Evolutionary conservation across 1,140 invertebrate species (phyloP), one percentile per base, ranked within the genome.

Genomic region (Pachypsylla venusta): DNA sequence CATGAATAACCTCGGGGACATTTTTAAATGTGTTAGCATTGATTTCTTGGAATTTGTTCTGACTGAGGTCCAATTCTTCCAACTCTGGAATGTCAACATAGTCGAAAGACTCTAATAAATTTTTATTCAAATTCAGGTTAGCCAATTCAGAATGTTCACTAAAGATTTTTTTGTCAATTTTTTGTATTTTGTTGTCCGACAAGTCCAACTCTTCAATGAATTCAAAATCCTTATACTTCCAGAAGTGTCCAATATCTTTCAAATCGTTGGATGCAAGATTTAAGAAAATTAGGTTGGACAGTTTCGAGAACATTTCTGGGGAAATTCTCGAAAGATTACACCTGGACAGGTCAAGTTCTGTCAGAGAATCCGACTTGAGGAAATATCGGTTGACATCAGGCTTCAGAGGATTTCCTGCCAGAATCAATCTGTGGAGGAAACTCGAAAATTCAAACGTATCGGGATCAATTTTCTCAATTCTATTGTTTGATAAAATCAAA

Each of bases 151-250:
- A 75, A 39, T 77, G 77, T 39, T 77, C 75, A 14, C 74, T 68
- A 63, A 84, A 83, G 20, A 83, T 72, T 14, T 77, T 75, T 2
- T 68, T 61, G 0, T 79, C 76, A 12, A 85, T 68, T 1, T 74
- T 73, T 53, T 70, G 74, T 1, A 85, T 70, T 0, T 71, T 67
- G 62, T 84, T 85, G 53, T 79, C 75, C 1, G 81, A 82, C 1
- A 85, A 67, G 63, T 85, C 79, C 20, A 85, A 65, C 65, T 85
- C 83, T 65, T 79, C 76, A 13, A 85, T 73, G 19, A 75, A 74
- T 2, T 76, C 66, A 2, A 83, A 67, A 1, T 73, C 71, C 25
- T 76, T 75, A 65, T 84, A 83, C 0, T 77, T 73, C 42, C 42
- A 48, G 27, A 73, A 71, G 25, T 72, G 72, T 24, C 83, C 79